A percentile compares a stretch with the other conserved stretches of the same genome.
Evolutionary conservation across 2,888 invertebrate genomes (phyloP).

Genomic region (Machimus rusticus): DNA sequence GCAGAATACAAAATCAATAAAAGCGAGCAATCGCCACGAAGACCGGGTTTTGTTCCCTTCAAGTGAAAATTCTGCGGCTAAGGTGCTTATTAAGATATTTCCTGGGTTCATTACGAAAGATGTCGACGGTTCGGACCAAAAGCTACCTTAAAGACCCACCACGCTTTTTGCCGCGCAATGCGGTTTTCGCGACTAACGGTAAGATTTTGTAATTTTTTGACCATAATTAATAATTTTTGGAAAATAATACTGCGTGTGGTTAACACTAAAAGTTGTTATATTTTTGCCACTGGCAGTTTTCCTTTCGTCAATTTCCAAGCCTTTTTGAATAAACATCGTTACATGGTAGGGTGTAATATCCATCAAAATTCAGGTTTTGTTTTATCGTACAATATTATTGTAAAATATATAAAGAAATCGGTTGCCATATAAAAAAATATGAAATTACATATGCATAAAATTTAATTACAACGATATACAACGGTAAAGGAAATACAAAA

Average conservation of each 20-base stretch:
- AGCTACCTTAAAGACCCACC: not conserved
- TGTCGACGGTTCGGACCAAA: not conserved
- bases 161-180: not conserved
- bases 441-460: too few species aligned
- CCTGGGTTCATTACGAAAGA: not conserved
- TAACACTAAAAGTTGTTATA: too few species aligned
- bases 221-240: not conserved
- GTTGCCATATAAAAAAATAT: too few species aligned
- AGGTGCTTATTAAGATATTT: not conserved
- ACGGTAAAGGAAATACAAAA: too few species aligned
- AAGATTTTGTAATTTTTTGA: not conserved
- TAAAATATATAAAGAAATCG: too few species aligned
- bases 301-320: too few species aligned
- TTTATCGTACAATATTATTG: too few species aligned
- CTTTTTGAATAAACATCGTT: too few species aligned
- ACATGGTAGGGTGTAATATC: too few species aligned
- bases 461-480: too few species aligned
- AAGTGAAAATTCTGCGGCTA: not conserved
- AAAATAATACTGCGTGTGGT: not conserved
- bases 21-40: not conserved
- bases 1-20: not conserved
- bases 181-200: not conserved
- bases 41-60: not conserved
- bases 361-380: too few species aligned
- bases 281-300: too few species aligned